Percentiles rank a stretch among this genome's conserved stretches.
phyloP scores from a whole-genome alignment of 64 coral and sea anemone species.

The Actinia equina region DNA sequence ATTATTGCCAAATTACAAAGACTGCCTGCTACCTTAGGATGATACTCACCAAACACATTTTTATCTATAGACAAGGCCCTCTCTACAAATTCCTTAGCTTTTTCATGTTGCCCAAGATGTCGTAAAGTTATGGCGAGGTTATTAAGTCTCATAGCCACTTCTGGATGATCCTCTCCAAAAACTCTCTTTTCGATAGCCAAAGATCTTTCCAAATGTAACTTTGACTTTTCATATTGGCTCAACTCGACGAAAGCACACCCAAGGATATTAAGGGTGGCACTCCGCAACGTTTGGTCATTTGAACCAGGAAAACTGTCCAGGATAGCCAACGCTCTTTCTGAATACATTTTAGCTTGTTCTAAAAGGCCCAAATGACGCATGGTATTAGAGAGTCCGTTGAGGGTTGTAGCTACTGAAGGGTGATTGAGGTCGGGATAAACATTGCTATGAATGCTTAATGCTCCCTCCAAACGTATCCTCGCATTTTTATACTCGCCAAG shows the following conservation, averaged over 20 bases:
- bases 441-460: not conserved
- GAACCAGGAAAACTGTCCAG: not conserved
- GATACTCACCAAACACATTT: too few relatives aligned
- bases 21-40: too few relatives aligned
- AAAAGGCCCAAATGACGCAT: not conserved
- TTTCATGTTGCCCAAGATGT: not conserved
- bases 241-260: not conserved
- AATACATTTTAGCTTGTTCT: not conserved
- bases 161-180: not conserved
- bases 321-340: not conserved
- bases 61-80: too few relatives aligned
- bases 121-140: not conserved
- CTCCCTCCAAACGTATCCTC: slow-evolving; percentile 17
- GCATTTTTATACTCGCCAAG: slow-evolving; percentile 5
- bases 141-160: not conserved
- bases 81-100: not conserved
- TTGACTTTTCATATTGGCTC: not conserved
- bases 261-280: not conserved
- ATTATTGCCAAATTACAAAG: too few relatives aligned
- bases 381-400: not conserved
- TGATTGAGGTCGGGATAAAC: slow-evolving; percentile 13
- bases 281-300: not conserved
- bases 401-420: slow-evolving; percentile 9
- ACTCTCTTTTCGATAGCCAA: not conserved
- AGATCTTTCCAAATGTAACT: not conserved